Percentiles rank a stretch among this genome's conserved stretches.
Conservation (phyloP, 1,140 invertebrate genomes). For the Heliothis virescens region DNA sequence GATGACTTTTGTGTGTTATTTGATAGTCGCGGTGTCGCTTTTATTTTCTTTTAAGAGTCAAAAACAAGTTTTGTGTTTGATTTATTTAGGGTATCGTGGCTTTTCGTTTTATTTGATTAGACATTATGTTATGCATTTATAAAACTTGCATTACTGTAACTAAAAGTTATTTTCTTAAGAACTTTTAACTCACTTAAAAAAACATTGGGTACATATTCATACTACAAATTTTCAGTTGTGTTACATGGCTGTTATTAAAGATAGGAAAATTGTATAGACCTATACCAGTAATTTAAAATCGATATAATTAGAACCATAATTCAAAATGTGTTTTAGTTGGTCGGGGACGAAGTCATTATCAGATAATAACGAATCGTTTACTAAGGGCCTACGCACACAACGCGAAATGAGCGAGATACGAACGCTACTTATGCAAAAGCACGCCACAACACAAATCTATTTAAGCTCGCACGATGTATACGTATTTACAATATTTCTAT, state of each 20-base stretch:
- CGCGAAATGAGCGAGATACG: constrained; percentile 55
- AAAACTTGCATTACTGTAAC: too few relatives aligned
- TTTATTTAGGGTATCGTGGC: background rate
- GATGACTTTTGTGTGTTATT: constrained; percentile 34
- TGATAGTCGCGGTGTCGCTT: constrained; percentile 12
- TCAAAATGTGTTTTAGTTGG: constrained; percentile 42
- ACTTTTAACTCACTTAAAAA: too few relatives aligned
- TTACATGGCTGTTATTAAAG: background rate
- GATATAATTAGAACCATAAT: constrained; percentile 37
- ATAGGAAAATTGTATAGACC: background rate
- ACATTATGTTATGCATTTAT: too few relatives aligned
- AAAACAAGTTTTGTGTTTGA: constrained; percentile 2
- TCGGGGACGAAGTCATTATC: constrained; percentile 57
- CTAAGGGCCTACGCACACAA: constrained; percentile 67
- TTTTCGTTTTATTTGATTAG: background rate
- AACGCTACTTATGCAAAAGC: constrained; percentile 76
- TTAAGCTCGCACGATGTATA: constrained; percentile 70
- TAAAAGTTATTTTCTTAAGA: too few relatives aligned
- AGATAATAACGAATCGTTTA: constrained; percentile 69
- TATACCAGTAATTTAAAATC: constrained; percentile 22
- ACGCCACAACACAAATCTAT: constrained; percentile 77
- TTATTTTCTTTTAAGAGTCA: constrained; percentile 19
- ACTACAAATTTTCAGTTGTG: background rate
- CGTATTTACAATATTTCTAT: constrained; percentile 83
- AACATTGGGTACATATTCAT: background rate